Percentiles rank a stretch among this genome's conserved stretches.
phyloP scores from a whole-genome alignment of 2,797 vertebrate genomes.

The Harpagifer antarcticus region DNA sequence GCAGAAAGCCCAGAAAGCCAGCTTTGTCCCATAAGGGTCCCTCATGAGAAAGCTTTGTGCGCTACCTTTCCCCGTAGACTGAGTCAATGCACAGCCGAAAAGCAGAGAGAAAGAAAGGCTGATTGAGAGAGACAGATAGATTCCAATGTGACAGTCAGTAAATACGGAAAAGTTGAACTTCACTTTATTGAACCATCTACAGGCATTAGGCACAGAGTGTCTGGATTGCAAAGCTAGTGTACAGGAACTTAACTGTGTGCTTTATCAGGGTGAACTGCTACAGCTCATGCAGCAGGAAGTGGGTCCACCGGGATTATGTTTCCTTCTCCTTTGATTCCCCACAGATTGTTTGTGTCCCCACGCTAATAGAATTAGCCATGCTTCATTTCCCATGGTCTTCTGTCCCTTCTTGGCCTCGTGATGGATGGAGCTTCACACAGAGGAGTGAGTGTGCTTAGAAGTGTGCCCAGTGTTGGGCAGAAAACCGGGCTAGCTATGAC shows the following conservation, averaged over 20 bases:
- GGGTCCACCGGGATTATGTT: constrained; percentile 78
- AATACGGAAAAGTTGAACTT: constrained; percentile 28
- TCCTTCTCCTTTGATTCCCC: constrained; percentile 79
- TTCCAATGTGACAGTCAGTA: constrained; percentile 21
- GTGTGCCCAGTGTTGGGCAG: constrained; percentile 70
- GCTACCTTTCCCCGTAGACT: constrained; percentile 73
- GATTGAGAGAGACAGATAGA: not conserved
- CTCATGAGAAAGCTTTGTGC: constrained; percentile 86
- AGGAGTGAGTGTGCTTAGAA: constrained; percentile 65
- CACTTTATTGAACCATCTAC: constrained; percentile 9
- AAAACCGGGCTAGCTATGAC: constrained; percentile 59
- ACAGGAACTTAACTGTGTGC: constrained; percentile 77
- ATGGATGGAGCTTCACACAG: constrained; percentile 75
- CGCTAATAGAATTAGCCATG: constrained; percentile 86
- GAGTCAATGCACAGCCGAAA: constrained; percentile 64
- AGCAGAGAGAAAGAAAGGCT: constrained; percentile 27
- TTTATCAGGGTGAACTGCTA: constrained; percentile 84
- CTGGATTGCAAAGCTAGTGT: constrained; percentile 58
- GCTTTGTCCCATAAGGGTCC: constrained; percentile 86
- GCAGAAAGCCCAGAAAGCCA: constrained; percentile 86
- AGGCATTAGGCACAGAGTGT: not conserved
- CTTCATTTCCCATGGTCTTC: constrained; percentile 84
- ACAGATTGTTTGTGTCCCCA: constrained; percentile 82
- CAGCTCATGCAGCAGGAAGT: constrained; percentile 79
- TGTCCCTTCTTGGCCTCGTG: constrained; percentile 72